Base-by-base conservation (phyloP, 2,113 vertebrate genomes). In the Thoracochromis brauschi region DNA sequence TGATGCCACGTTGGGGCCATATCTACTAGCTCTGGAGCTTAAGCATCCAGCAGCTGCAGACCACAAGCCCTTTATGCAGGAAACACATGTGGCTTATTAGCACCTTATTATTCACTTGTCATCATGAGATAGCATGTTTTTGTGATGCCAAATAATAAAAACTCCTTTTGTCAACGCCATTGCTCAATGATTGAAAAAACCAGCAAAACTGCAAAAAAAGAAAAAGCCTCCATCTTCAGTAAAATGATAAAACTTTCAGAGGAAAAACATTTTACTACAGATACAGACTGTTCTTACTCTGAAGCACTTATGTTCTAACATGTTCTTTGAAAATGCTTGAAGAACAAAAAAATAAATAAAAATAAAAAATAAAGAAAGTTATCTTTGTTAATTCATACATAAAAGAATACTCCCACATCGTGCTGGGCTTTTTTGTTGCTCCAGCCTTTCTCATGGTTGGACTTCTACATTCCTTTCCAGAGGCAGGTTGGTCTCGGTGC, bases 381-480 rank as follows among this genome's bases (percentile, higher is more conserved):
- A 51, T 78, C 26, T 6, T 49, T 49, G 45, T 78, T 78, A 49
- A 78, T 13, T 49, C 16, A 49, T 31, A 31, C 71, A 57, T 38
- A 38, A 14, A 71, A 63, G 35, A 73, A 51, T 19, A 7, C 73
- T 26, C 17, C 45, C 65, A 78, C 81, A 68, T 73, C 24, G 8
- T 47, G 60, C 33, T 31, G 19, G 26, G 26, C 73, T 49, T 31
- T 51, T 33, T 78, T 24, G 65, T 58, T 68, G 60, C 60, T 45
- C 26, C 26, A 38, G 68, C 57, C 65, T 57, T 47, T 40, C 42
- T 93, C 81, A 6, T 85, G 65, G 58, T 84, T 81, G 55, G 89
- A 87, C 91, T 82, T 85, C 54, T 73, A 24, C 89, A 90, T 94
- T 94, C 89, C 91, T 92, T 87, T 91, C 94, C 90, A 93, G 92